These are phyloP conservation scores for Pheosia gnoma DNA, from an alignment of 2,888 invertebrate genomes.

Conservation along the genomic window DNA sequence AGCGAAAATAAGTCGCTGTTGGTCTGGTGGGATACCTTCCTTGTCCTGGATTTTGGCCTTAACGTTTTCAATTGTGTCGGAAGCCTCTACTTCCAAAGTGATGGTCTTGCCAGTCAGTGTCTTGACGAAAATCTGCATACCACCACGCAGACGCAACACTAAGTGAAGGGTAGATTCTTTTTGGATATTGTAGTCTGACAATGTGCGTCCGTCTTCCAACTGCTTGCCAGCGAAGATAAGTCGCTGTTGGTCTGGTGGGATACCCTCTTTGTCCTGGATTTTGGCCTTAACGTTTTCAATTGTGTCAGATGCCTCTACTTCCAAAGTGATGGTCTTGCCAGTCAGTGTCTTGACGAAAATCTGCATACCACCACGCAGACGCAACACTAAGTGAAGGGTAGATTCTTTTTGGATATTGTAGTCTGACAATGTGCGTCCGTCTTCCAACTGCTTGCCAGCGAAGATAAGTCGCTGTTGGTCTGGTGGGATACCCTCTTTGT, in stretches of 20 bases:
- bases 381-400: constrained; percentile 44
- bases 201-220: constrained; percentile 26
- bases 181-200: constrained; percentile 30
- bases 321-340: constrained; percentile 30
- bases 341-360: constrained; percentile 38
- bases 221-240: constrained; percentile 37
- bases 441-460: constrained; percentile 56
- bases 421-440: constrained; percentile 39
- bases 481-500: constrained; percentile 56
- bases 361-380: constrained; percentile 59
- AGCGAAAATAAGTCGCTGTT: constrained; percentile 33
- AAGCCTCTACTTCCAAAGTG: constrained; percentile 25
- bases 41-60: constrained; percentile 37
- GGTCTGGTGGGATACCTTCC: constrained; percentile 35
- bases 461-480: constrained; percentile 54
- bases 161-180: constrained; percentile 30
- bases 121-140: constrained; percentile 37
- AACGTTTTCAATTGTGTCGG: constrained; percentile 35
- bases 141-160: constrained; percentile 30
- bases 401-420: constrained; percentile 61
- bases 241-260: constrained; percentile 34
- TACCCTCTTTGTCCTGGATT: constrained; percentile 36
- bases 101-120: constrained; percentile 34
- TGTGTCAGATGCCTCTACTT: constrained; percentile 32
- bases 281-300: constrained; percentile 35